Percentiles rank a stretch among this genome's conserved stretches.
These are phyloP conservation scores for Aphaenogaster rudis DNA, from an alignment of 1,140 invertebrate genomes.

Conservation along the genomic window DNA sequence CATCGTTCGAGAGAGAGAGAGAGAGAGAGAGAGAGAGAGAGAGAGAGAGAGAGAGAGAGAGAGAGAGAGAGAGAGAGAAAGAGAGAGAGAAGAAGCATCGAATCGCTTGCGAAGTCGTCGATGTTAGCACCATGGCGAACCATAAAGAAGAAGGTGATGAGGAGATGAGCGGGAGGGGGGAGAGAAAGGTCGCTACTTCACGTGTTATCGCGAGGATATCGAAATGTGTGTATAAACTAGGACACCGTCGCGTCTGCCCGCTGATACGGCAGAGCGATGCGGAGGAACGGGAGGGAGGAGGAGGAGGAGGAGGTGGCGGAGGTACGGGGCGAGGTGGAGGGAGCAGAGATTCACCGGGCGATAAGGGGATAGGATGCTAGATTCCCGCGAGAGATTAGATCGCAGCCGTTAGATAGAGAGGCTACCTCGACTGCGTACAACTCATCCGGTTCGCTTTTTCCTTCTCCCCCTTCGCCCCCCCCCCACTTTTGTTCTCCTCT, in stretches of 20 bases:
- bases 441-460: constrained; percentile 68
- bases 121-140: constrained; percentile 59
- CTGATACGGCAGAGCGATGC: constrained; percentile 30
- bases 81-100: constrained; percentile 15
- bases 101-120: constrained; percentile 42
- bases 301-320: constrained; percentile 56
- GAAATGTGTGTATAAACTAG: constrained; percentile 79
- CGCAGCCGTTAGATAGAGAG: constrained; percentile 77
- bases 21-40: too few relatives aligned
- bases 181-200: constrained; percentile 1
- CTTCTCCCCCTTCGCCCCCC: constrained; percentile 29
- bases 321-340: constrained; percentile 42
- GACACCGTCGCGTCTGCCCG: constrained; percentile 73
- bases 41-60: background rate
- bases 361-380: constrained; percentile 83
- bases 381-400: constrained; percentile 83
- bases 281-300: constrained; percentile 14
- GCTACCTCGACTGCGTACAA: constrained; percentile 76
- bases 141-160: constrained; percentile 27
- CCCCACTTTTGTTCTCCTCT: constrained; percentile 47
- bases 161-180: background rate
- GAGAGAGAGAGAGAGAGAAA: constrained; percentile 2
- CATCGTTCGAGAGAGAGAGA: constrained; percentile 45
- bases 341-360: constrained; percentile 76
- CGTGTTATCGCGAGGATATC: constrained; percentile 81